Conservation (phyloP, 2,113 vertebrate species). For the Megaceryle maxima region DNA sequence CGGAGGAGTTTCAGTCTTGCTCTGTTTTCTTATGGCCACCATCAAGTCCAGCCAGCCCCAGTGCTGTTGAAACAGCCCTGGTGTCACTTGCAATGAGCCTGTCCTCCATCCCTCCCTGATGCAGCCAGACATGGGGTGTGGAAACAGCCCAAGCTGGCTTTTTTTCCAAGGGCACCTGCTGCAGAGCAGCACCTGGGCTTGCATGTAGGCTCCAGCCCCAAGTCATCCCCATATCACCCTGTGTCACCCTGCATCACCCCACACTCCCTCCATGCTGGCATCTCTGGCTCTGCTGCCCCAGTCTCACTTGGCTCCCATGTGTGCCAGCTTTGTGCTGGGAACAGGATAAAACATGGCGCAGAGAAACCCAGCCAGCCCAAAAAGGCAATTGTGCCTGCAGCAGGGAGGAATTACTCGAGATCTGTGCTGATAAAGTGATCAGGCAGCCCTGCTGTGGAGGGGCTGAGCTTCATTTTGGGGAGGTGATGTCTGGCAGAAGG, state of each 20-base stretch:
- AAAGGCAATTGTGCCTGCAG: not conserved
- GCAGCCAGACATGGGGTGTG: not conserved
- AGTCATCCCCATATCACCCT: not conserved
- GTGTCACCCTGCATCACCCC: not conserved
- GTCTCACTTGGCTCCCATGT: rapidly evolving
- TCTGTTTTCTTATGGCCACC: not conserved
- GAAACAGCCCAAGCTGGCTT: not conserved
- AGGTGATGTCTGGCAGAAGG: not conserved
- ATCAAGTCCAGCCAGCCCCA: not conserved
- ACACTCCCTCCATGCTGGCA: not conserved
- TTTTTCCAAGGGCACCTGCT: not conserved
- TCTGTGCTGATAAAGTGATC: not conserved
- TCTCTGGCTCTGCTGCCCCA: not conserved
- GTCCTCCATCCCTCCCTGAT: not conserved
- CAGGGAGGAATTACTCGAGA: not conserved
- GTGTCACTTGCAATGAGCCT: rapidly evolving
- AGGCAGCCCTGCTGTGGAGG: rapidly evolving
- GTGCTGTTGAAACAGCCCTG: not conserved
- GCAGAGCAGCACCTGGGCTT: not conserved
- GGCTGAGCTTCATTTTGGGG: rapidly evolving
- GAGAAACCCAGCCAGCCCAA: not conserved
- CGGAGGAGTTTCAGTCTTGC: not conserved
- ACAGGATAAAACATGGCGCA: not conserved
- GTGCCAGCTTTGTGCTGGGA: not conserved
- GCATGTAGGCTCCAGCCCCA: not conserved